Evolutionary conservation across 2,888 invertebrate genomes (phyloP), one percentile per base, ranked within the genome.

Genomic region (Oligia fasciuncula): DNA sequence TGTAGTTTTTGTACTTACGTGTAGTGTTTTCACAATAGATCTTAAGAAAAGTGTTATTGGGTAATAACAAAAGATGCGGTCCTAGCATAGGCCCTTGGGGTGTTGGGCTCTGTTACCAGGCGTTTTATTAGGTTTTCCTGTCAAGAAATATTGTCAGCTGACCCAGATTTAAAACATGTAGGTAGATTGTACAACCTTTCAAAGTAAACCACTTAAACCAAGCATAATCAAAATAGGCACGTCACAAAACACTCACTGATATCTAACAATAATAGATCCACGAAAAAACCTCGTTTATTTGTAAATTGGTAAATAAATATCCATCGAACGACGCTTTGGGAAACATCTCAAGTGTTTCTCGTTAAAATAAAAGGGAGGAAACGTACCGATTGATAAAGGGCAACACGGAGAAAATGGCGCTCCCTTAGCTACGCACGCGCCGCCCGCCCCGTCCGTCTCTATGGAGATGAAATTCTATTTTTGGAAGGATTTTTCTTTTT

Each of bases 381-480:
- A 91, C 88, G 88, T 89, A 92, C 88, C 89, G 93, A 94, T 94
- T 94, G 94, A 94, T 94, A 94, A 93, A 93, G 92, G 92, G 88
- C 89, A 84, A 66, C 29, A 66, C 14, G 51, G 90, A 88, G 87
- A 86, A 89, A 91, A 91, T 90, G 90, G 87, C 79, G 86, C 85
- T 76, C 80, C 84, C 77, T 69, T 54, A 67, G 79, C 71, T 51
- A 69, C 83, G 4, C 11, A 23, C 70, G 40, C 40, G 14, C 46
- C 11, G 46, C 46, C 9, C 46, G 46, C 60, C 79, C 51, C 65
- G 63, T 0, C 57, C 80, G 79, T 79, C 74, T 62, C 82, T 76
- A 85, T 71, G 84, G 78, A 80, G 84, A 88, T 81, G 73, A 70
- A 76, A 85, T 89, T 85, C 89, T 88, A 89, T 89, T 87, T 88